Evolutionary conservation across 2,888 invertebrate species (phyloP).

Genomic region (Napeogenes sylphis): DNA sequence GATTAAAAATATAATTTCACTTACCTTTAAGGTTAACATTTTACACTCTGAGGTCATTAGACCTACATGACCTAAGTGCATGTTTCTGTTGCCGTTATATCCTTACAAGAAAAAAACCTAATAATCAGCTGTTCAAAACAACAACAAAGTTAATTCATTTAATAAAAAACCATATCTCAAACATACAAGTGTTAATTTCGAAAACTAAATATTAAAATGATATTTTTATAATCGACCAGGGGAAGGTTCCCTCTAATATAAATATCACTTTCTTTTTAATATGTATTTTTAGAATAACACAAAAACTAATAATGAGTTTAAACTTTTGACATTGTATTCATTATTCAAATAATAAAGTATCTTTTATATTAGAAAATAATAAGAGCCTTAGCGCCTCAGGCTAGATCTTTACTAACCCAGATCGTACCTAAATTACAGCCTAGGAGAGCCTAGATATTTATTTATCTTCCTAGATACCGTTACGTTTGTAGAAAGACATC

Average conservation of each 20-base stretch:
- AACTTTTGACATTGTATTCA: background rate
- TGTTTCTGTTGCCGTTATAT: conserved; percentile 38
- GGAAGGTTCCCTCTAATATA: too few relatives aligned
- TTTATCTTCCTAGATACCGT: conserved; percentile 21
- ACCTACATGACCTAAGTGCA: conserved; percentile 35
- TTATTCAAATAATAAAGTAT: background rate
- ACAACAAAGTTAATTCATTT: background rate
- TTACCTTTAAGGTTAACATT: background rate
- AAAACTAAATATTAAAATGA: too few relatives aligned
- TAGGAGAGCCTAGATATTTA: conserved; percentile 15
- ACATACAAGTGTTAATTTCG: too few relatives aligned
- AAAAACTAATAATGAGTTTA: too few relatives aligned
- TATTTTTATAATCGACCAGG: too few relatives aligned
- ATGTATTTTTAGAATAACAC: background rate
- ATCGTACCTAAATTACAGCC: conserved; percentile 26
- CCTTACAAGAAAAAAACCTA: conserved; percentile 30
- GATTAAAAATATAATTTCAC: background rate
- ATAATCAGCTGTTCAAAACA: conserved; percentile 33
- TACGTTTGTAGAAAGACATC: conserved; percentile 10
- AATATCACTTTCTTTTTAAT: background rate
- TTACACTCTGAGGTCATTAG: conserved; percentile 27
- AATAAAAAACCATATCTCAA: background rate
- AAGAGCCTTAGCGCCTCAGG: conserved; percentile 15
- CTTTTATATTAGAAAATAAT: conserved; percentile 9
- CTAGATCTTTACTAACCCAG: conserved; percentile 23